phyloP scores from a whole-genome alignment of 2,113 vertebrate species.

The Cyanoramphus novaezelandiae region DNA sequence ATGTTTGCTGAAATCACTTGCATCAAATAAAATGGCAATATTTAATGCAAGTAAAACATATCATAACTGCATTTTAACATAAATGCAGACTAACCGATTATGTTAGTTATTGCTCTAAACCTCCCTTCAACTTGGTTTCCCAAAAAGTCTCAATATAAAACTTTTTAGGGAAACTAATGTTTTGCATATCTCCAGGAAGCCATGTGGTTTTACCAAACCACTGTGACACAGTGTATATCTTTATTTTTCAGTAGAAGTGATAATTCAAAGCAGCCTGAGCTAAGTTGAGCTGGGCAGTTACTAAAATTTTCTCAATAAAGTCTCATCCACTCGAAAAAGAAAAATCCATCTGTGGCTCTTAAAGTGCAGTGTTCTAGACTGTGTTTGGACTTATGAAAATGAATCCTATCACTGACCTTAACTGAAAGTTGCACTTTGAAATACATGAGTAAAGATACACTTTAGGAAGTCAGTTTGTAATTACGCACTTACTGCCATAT shows the following conservation, averaged over 20 bases:
- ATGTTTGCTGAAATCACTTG: constrained; percentile 56
- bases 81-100: constrained; percentile 35
- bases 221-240: neutral
- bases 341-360: neutral
- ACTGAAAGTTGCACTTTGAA: neutral
- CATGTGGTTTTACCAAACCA: neutral
- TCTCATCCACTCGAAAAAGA: neutral
- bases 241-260: neutral
- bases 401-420: neutral
- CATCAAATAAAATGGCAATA: constrained; percentile 58
- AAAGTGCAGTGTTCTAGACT: neutral
- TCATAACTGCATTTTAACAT: constrained; percentile 34
- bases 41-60: constrained; percentile 69
- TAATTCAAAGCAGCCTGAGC: neutral
- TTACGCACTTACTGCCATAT: accelerated
- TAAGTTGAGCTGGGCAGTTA: neutral
- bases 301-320: neutral
- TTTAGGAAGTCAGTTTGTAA: neutral
- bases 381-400: neutral
- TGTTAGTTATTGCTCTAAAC: neutral
- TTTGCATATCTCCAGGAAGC: neutral
- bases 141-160: neutral
- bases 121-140: constrained; percentile 8
- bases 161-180: neutral
- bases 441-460: neutral